Conservation (phyloP, 1,140 invertebrate genomes). For the Zaprionus camerounensis region DNA sequence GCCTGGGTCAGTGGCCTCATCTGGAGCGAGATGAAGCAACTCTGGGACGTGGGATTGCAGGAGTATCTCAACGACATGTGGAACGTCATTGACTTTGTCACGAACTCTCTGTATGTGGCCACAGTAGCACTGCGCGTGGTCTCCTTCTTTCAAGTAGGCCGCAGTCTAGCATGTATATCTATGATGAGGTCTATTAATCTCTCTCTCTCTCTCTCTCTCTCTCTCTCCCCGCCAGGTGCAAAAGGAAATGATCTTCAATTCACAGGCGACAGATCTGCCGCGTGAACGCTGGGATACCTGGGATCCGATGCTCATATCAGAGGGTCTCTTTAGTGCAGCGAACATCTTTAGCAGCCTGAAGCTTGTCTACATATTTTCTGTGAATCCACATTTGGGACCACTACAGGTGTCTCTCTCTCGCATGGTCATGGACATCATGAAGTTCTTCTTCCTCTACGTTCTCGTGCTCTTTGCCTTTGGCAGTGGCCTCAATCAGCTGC, state of each 20-base stretch:
- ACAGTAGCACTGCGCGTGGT: constrained; percentile 97
- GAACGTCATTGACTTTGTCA: constrained; percentile 99
- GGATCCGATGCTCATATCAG: constrained; percentile 98
- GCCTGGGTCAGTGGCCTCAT: constrained; percentile 97
- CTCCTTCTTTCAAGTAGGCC: constrained; percentile 93
- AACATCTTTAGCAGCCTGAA: constrained; percentile 99
- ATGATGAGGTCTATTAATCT: constrained; percentile 1
- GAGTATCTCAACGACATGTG: constrained; percentile 99
- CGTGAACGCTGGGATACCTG: constrained; percentile 97
- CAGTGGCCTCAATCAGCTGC: constrained; percentile 86
- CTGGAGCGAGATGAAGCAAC: constrained; percentile 99
- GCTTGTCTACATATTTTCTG: constrained; percentile 99
- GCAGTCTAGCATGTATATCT: neutral
- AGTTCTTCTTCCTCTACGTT: constrained; percentile 98
- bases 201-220: neutral
- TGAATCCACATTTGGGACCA: constrained; percentile 98
- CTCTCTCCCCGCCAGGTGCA: constrained; percentile 85
- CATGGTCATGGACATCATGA: constrained; percentile 99
- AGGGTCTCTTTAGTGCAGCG: constrained; percentile 97
- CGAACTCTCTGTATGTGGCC: constrained; percentile 98
- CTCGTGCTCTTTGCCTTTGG: constrained; percentile 98
- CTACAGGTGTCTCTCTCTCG: constrained; percentile 98
- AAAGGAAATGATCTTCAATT: constrained; percentile 86
- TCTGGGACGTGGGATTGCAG: constrained; percentile 98
- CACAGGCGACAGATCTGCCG: constrained; percentile 86